Base-by-base conservation (phyloP, 2,797 vertebrate genomes). In the Micrastur ruficollis region DNA sequence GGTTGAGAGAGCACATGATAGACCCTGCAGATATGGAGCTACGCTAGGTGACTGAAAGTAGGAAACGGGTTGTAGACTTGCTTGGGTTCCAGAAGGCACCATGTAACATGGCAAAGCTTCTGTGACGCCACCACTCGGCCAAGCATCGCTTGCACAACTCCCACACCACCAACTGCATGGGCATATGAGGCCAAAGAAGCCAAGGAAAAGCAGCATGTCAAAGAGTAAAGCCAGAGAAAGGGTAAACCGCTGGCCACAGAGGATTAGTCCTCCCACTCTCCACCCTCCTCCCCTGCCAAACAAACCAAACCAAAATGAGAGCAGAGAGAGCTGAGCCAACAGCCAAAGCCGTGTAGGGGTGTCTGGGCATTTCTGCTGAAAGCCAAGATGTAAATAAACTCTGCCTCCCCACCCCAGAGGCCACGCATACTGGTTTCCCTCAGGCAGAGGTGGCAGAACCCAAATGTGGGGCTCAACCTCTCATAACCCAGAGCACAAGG, bases 1-100 rank as follows among this genome's bases (percentile, higher is more conserved):
- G 31, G 20, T 34, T 0, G 0, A 38, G 36, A 0, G 1, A 82
- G 31, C 40, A 49, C 46, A 31, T 0, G 10, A 66, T 2, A 32
- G 68, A 68, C 5, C 20, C 7, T 0, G 0, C 31, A 79, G 58
- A 16, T 6, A 42, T 5, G 21, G 46, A 72, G 36, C 25, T 82
- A 61, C 18, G 14, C 18, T 3, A 32, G 40, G 80, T 38, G 27
- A 17, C 16, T 31, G 50, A 34, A 26, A 50, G 44, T 19, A 53
- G 40, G 56, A 36, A 86, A 65, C 6, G 25, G 25, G 23, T 17
- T 80, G 23, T 25, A 66, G 52, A 32, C 63, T 40, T 46, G 36
- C 17, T 46, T 27, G 36, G 13, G 25, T 67, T 15, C 44, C 72
- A 61, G 65, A n/a, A 26, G 34, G 34, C 59, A 8, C 36, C n/a